Evolutionary conservation across 2,888 invertebrate species (phyloP), one percentile per base, ranked within the genome.

Genomic region (Leuctra nigra): DNA sequence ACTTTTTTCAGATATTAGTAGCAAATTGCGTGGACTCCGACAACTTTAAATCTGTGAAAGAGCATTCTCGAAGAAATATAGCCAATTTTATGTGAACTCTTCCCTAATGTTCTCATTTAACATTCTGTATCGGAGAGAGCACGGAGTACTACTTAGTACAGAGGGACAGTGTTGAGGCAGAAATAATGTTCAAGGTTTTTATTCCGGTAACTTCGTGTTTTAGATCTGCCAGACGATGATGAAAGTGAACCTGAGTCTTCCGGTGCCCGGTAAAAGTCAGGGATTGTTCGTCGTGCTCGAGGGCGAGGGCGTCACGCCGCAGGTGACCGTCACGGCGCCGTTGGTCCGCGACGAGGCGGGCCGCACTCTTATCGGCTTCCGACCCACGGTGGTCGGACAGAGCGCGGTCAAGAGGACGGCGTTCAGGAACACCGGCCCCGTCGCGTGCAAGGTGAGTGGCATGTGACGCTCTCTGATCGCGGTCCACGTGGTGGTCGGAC

Each of bases 221-320:
- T 57, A 72, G 71, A 66, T 60, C 14, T 72, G 67, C 57, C 52
- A 61, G 9, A 68, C 63, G 29, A 47, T 55, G 7, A 53, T 73
- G 9, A 66, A 67, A 50, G 60, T 68, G 13, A 36, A 29, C 1
- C 63, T 69, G n/a, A 62, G 65, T 29, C 53, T 67, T 33, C 68
- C 70, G 2, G 48, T 36, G 9, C 59, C 59, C 24, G n/a, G n/a
- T n/a, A n/a, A n/a, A n/a, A n/a, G n/a, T n/a, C n/a, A n/a, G n/a
- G n/a, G n/a, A 39, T 60, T 70, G 2, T 56, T 55, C 2, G 59
- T 76, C 14, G 65, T 67, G 48, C 58, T 77, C 35, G 59, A 61
- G 14, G 77, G 77, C 0, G 72, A 73, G 61, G 70, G 73, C 33
- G 70, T 69, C 54, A 66, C 75, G 7, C 75, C 77, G n/a, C 70